Base-by-base conservation (phyloP, 2,113 vertebrate genomes). In the Zingel zingel region DNA sequence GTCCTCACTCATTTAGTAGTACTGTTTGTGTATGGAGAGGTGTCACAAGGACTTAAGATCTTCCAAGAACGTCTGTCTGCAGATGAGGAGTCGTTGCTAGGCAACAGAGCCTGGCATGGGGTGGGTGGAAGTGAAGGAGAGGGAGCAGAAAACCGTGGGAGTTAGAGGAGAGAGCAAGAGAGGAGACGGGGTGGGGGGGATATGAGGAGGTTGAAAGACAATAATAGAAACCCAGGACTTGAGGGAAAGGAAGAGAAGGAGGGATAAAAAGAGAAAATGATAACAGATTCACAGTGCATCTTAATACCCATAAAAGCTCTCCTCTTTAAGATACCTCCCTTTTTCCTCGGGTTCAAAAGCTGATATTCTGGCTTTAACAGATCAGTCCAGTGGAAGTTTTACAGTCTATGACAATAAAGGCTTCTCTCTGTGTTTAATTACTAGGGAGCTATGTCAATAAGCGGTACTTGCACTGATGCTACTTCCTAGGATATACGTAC, bases 51-150 rank as follows among this genome's bases (percentile, higher is more conserved):
- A 76, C 79, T 80, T 59, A 53, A 62, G 63, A 74, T 86, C n/a
- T 9, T 27, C 14, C 14, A 25, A 76, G 48, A 82, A 62, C 3
- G 53, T 79, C 77, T 64, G 83, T 77, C 77, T 93, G 84, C 62
- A 65, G 78, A 88, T 83, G 80, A 87, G 77, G 53, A 84, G 69
- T 39, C 14, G 90, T 93, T 89, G 90, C 92, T 83, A 88, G 79
- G 92, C 89, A 93, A 93, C 90, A 79, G 57, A 83, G 61, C 57
- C 25, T 18, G 79, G 67, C 77, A 84, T 67, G 77, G 78, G 89
- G 77, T 86, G 86, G 87, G 58, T 80, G 70, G 74, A 76, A 71
- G 86, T 74, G 79, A 76, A 77, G 67, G 45, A 79, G 69, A 66
- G 86, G 87, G 74, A 89, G 81, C 68, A 82, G 88, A 86, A 86